Evolutionary conservation across 2,888 invertebrate genomes (phyloP), one percentile per base, ranked within the genome.

Genomic region (Heliconius ismenius): DNA sequence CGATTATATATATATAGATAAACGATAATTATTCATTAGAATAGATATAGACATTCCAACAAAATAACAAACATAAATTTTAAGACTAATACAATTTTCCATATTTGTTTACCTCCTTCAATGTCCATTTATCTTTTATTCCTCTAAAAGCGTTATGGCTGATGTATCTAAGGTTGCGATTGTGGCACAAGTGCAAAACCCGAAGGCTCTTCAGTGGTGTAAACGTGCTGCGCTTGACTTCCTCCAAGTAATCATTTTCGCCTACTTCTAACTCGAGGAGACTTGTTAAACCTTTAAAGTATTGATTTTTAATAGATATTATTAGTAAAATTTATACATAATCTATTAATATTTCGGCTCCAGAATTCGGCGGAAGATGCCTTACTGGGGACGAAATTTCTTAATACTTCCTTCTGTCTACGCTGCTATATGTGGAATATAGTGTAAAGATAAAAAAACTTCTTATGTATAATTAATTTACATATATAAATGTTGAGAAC

Each of bases 211-310:
- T 90, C 67, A 95, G 87, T n/a, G 93, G 91, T 1, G 93, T 88
- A 82, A 95, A 95, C 6, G 95, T 93, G 79, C 93, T 94, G 43
- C 93, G 89, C 80, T 94, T 94, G 21, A 96, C 94, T 82, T 90
- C 92, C 76, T 92, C 93, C 79, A 96, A 87, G 81, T 92, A 89
- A 9, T 91, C 89, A 85, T 96, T 94, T 83, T 95, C 93, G 75
- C 95, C 96, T 10, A 96, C 95, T 84, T 96, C 96, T 65, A 96
- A 86, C 81, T 94, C 93, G 80, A 92, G 89, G 79, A 96, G 87
- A 79, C 92, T 92, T 63, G 89, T 88, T 83, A 96, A 86, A 65
- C 95, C 95, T 95, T n/a, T 86, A 79, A 87, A 67, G 26, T n/a
- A n/a, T 11, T n/a, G 4, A n/a, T 65, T 21, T 49, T 39, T 39